Conservation (phyloP, 2,797 vertebrate genomes). For the Dendrocincla tyrannina region DNA sequence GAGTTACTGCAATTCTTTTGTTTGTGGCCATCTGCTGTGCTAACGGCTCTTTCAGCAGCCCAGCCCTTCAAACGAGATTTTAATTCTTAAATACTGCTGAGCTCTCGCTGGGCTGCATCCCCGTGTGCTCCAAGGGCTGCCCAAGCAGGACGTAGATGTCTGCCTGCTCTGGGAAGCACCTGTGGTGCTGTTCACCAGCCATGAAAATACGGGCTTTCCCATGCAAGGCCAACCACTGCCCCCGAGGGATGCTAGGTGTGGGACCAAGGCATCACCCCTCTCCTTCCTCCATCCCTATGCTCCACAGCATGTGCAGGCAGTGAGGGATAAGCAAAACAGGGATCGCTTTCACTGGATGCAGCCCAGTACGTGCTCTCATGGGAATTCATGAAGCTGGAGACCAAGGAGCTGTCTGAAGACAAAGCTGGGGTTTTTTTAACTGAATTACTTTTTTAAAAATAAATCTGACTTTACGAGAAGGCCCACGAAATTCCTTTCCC, state of each 20-base stretch:
- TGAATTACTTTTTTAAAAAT: neutral
- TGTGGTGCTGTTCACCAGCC: accelerated
- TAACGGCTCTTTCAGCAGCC: neutral
- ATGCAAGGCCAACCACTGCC: accelerated
- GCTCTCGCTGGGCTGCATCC: neutral
- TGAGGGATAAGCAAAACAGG: neutral
- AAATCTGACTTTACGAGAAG: conserved; percentile 22
- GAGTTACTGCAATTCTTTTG: neutral
- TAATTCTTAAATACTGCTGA: neutral
- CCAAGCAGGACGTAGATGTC: accelerated
- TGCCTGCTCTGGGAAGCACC: neutral
- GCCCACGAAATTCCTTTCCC: conserved; percentile 41
- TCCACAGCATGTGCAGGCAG: accelerated
- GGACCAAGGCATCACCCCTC: neutral
- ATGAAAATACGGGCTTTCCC: accelerated
- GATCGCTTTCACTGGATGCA: neutral
- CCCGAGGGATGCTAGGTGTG: neutral
- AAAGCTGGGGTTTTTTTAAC: neutral
- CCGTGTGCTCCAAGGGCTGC: neutral
- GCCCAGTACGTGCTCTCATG: neutral
- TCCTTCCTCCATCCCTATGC: neutral
- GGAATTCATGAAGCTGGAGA: neutral
- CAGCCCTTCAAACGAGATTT: neutral
- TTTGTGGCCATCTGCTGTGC: neutral
- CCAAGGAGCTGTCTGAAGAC: neutral